Base-by-base conservation (phyloP, 2,113 vertebrate species). In the Columbina picui region DNA sequence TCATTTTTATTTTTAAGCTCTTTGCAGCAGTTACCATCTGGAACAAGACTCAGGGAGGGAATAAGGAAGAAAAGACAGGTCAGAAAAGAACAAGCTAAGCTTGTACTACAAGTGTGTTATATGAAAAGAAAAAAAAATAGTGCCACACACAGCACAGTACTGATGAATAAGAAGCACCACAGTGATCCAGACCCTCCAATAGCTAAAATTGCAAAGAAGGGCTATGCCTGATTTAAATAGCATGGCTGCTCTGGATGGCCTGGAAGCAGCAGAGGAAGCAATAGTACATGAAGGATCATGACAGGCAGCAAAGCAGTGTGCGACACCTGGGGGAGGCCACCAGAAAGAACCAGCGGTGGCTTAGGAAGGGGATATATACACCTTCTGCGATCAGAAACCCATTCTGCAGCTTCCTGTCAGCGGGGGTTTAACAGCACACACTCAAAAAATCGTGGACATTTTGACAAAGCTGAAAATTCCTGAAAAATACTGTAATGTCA, bases 131-230 rank as follows among this genome's bases (percentile, higher is more conserved):
- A 25, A 29, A n/a, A 14, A 10, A 17, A 4, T 7, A 15, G 39
- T 39, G 11, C 3, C 30, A n/a, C 27, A 32, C 2, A 2, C 2
- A n/a, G 10, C 4, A 1, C 0, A 2, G 38, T 25, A 15, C 38
- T 70, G 20, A 55, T 55, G 69, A 67, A 25, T 14, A 11, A 59
- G 60, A 76, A 86, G 17, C 29, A 77, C 30, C 32, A 7, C 0
- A 0, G 0, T 1, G 71, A 64, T 57, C 27, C 2, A 3, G 26
- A 41, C 26, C 18, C 10, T 77, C 13, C 11, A 55, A 74, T 30
- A 70, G 18, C 32, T 27, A 57, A 26, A 92, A 32, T 1, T 50
- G 13, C 45, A 41, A 63, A 32, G 47, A 29, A 1, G 2, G 23
- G 17, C 4, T 27, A 3, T 47, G 14, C 10, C 53, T 69, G 36